A percentile compares a stretch with the other conserved stretches of the same genome.
These are phyloP conservation scores for Mastomys natalensis DNA, from an alignment of 2,113 vertebrate species.

Conservation along the genomic window DNA sequence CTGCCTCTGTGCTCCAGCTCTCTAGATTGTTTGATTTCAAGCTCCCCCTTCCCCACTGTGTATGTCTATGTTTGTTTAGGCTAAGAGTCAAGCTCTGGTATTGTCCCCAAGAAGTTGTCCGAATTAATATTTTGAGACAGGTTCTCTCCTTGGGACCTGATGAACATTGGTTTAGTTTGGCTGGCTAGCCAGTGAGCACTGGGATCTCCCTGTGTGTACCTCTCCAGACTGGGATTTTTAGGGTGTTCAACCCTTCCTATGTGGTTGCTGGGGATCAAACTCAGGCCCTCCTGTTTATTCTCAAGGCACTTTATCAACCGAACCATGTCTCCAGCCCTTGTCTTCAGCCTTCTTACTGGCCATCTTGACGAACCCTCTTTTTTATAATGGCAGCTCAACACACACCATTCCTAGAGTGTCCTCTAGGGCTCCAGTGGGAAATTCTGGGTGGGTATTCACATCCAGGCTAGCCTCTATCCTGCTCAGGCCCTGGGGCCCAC, in stretches of 20 bases:
- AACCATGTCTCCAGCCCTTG: background rate
- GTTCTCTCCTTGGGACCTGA: background rate
- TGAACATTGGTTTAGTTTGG: background rate
- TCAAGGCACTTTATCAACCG: background rate
- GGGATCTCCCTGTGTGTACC: background rate
- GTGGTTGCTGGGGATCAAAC: background rate
- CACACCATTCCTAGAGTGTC: fast-evolving
- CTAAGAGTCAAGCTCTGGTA: background rate
- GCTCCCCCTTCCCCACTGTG: background rate
- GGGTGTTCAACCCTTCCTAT: background rate
- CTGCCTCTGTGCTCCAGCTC: background rate
- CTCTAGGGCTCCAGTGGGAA: background rate
- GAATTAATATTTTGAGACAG: background rate
- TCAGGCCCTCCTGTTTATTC: background rate
- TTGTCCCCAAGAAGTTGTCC: background rate
- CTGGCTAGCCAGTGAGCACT: background rate
- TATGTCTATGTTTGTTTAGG: background rate
- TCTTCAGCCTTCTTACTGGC: background rate
- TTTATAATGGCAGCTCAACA: background rate
- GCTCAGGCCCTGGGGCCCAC: background rate
- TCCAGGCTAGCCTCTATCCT: background rate
- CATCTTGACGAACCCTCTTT: too few species aligned
- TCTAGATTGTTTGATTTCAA: fast-evolving
- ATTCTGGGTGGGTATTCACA: background rate
- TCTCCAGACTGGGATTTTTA: background rate